Conservation (phyloP, 2,888 invertebrate genomes). For the Germaria angustata region DNA sequence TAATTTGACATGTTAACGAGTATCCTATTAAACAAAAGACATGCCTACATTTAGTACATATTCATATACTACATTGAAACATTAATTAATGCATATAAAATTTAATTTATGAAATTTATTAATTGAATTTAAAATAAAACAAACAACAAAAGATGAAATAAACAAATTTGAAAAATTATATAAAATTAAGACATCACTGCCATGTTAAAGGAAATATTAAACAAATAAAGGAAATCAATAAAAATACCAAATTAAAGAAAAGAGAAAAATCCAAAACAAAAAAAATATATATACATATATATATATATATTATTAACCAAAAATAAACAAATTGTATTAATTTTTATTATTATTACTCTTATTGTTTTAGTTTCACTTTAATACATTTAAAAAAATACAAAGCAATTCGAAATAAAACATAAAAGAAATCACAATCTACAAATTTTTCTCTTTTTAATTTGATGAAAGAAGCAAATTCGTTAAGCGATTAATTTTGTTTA, state of each 20-base stretch:
- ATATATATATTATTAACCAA: slow-evolving; percentile 44
- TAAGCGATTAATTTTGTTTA: no score
- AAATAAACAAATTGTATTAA: slow-evolving; percentile 61
- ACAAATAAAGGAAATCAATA: slow-evolving; percentile 27
- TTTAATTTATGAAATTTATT: slow-evolving; percentile 48
- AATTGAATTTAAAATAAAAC: slow-evolving; percentile 33
- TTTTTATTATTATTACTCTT: slow-evolving; percentile 55
- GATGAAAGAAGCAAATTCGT: no score
- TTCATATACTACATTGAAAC: neutral
- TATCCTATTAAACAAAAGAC: slow-evolving; percentile 44
- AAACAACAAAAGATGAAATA: slow-evolving; percentile 28
- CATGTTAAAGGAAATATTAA: slow-evolving; percentile 66
- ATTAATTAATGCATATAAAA: slow-evolving; percentile 33
- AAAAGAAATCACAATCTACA: slow-evolving; percentile 58
- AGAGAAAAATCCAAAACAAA: slow-evolving; percentile 31
- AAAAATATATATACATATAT: no score
- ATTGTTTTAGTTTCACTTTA: slow-evolving; percentile 66
- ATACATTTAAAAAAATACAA: slow-evolving; percentile 58
- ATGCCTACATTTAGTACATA: slow-evolving; percentile 30
- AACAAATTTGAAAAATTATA: slow-evolving; percentile 48
- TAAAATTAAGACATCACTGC: slow-evolving; percentile 70
- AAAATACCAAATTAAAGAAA: slow-evolving; percentile 36
- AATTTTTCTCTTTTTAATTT: slow-evolving; percentile 41
- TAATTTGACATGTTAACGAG: slow-evolving; percentile 44
- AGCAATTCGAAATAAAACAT: slow-evolving; percentile 66